Evolutionary conservation across 1,140 invertebrate species (phyloP).

Genomic region (Drosophila simulans): DNA sequence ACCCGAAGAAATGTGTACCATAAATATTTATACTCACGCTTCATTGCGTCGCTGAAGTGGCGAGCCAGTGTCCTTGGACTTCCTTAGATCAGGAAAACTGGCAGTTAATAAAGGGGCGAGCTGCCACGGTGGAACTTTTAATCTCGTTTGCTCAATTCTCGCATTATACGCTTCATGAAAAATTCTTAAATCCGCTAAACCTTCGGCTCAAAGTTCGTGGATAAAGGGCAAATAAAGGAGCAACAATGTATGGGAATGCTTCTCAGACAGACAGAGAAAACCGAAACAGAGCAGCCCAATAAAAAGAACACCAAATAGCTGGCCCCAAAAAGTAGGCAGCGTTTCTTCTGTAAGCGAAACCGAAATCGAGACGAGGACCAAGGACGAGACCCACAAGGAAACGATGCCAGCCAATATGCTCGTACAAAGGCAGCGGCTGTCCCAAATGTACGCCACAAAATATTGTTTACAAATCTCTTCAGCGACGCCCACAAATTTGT

Average conservation of each 20-base stretch:
- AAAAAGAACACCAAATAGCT: conserved; percentile 58
- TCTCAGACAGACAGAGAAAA: conserved; percentile 32
- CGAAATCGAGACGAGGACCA: conserved; percentile 33
- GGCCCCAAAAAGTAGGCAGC: conserved; percentile 36
- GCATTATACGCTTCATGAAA: conserved; percentile 73
- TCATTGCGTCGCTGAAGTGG: conserved; percentile 55
- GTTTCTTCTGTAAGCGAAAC: conserved; percentile 54
- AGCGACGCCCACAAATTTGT: conserved; percentile 78
- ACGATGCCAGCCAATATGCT: conserved; percentile 39
- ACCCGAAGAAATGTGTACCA: conserved; percentile 62
- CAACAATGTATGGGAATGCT: conserved; percentile 55
- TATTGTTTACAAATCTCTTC: conserved; percentile 84
- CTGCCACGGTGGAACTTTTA: conserved; percentile 49
- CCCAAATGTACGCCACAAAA: conserved; percentile 77
- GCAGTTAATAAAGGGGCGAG: conserved; percentile 22
- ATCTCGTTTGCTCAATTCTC: conserved; percentile 73
- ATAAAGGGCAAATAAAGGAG: conserved; percentile 45
- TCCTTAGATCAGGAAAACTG: conserved; percentile 5
- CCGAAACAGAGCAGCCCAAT: conserved; percentile 44
- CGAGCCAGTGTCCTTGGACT: conserved; percentile 35
- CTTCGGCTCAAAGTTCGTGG: conserved; percentile 46
- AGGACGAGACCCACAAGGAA: conserved; percentile 30
- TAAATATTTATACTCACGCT: conserved; percentile 72
- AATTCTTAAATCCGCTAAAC: conserved; percentile 69
- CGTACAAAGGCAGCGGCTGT: conserved; percentile 33